These are phyloP conservation scores for Theristicus caerulescens DNA, from an alignment of 2,113 vertebrate genomes.

Conservation along the genomic window DNA sequence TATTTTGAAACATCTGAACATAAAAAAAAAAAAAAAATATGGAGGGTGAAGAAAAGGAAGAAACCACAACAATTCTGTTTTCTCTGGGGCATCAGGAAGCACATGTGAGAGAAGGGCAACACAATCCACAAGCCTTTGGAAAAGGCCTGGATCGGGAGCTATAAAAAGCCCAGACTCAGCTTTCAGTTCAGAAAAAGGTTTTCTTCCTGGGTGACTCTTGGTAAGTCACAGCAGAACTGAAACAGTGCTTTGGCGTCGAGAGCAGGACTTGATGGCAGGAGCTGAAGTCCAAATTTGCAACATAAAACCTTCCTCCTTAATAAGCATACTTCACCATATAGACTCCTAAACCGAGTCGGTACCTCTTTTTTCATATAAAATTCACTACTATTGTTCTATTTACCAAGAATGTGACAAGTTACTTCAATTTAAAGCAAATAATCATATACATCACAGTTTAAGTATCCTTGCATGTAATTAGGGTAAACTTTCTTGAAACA, in stretches of 20 bases:
- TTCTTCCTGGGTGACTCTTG: neutral
- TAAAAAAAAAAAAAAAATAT: neutral
- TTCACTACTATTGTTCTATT: neutral
- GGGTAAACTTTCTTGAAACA: neutral
- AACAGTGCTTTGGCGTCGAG: fast-evolving
- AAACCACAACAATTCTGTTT: neutral
- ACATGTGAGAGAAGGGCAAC: neutral
- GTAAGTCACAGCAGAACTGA: neutral
- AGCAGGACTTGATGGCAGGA: neutral
- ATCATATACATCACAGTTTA: neutral
- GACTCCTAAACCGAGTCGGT: neutral
- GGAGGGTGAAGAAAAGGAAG: neutral
- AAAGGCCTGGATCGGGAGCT: neutral
- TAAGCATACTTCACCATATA: neutral
- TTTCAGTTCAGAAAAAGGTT: neutral
- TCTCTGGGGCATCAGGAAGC: neutral
- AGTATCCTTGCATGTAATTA: neutral
- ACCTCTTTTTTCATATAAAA: neutral
- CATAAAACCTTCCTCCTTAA: neutral
- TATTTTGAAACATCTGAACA: neutral
- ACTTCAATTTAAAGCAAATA: neutral
- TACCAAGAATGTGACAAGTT: neutral
- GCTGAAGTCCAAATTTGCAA: neutral
- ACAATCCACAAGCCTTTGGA: neutral
- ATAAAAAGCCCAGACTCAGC: neutral